Evolutionary conservation across 1,140 invertebrate genomes (phyloP).

Genomic region (roundworm (Caenorhabditis elegans)): WBcel235 BX284605.5:498501-499000

Average conservation of each 20-base stretch:
- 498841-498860: conserved; percentile 20
- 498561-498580: background rate
- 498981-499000: too few relatives aligned
- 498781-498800: background rate
- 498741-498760: background rate
- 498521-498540: background rate
- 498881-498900: background rate
- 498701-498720: background rate
- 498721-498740: background rate
- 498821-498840: conserved; percentile 2
- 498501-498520: background rate
- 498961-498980: too few relatives aligned
- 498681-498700: background rate
- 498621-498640: conserved; percentile 11
- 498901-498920: too few relatives aligned
- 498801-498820: conserved; percentile 2
- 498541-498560: background rate
- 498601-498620: background rate
- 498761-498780: background rate
- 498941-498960: too few relatives aligned
- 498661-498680: background rate
- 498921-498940: too few relatives aligned
- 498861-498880: conserved; percentile 12
- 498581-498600: background rate
- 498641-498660: background rate